Evolutionary conservation across 2,113 vertebrate species (phyloP).

Genomic region (Noturus placidus): DNA sequence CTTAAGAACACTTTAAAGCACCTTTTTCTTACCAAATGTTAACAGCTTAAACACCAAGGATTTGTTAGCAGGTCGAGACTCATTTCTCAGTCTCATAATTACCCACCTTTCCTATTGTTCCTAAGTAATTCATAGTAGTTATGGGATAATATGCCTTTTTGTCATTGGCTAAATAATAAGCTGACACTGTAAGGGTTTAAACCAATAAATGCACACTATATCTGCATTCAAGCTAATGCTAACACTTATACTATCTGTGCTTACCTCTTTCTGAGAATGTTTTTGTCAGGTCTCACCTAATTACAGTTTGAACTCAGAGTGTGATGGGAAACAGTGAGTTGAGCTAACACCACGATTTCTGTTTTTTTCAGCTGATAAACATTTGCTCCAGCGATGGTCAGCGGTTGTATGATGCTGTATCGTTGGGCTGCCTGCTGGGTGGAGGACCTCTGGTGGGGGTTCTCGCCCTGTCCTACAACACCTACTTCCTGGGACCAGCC

Average conservation of each 20-base stretch:
- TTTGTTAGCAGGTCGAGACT: neutral
- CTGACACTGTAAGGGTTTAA: neutral
- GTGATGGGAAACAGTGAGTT: neutral
- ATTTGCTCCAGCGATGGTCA: constrained; percentile 80
- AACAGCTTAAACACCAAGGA: neutral
- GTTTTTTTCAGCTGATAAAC: constrained; percentile 72
- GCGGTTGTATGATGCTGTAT: constrained; percentile 74
- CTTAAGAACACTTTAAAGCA: neutral
- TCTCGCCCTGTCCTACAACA: constrained; percentile 73
- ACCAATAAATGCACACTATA: neutral
- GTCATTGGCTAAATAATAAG: neutral
- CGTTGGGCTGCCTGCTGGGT: constrained; percentile 70
- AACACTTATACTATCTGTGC: neutral
- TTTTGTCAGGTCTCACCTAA: neutral
- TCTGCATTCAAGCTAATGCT: neutral
- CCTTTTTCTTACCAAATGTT: neutral
- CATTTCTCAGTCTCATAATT: neutral
- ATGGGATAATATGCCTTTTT: neutral
- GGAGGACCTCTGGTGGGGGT: constrained; percentile 75
- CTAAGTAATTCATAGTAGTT: neutral
- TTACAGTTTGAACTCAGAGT: neutral
- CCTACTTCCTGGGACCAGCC: constrained; percentile 74
- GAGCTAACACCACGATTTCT: constrained; percentile 30
- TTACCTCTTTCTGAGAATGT: neutral
- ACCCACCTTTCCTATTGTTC: neutral